Evolutionary conservation across 2,888 invertebrate species (phyloP).

Genomic region (Empis livida): DNA sequence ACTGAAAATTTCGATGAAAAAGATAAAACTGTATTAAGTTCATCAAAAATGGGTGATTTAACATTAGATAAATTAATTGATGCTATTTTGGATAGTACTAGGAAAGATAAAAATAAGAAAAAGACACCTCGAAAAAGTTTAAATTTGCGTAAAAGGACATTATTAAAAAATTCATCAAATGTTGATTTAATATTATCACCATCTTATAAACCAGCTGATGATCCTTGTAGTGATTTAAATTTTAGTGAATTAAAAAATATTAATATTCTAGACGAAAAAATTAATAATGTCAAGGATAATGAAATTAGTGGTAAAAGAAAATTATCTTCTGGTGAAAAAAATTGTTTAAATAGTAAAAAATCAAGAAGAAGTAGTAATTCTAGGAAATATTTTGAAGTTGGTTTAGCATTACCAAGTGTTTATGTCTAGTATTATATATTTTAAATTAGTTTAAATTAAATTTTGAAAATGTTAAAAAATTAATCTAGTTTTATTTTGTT

Average conservation of each 20-base stretch:
- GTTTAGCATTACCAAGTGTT: slow-evolving; percentile 30
- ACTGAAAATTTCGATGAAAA: slow-evolving; percentile 1
- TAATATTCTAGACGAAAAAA: neutral
- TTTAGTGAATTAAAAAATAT: slow-evolving; percentile 15
- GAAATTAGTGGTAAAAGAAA: no score
- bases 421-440: slow-evolving; percentile 19
- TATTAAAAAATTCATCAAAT: slow-evolving; percentile 22
- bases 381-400: slow-evolving; percentile 29
- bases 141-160: slow-evolving; percentile 23
- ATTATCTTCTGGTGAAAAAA: neutral
- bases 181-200: slow-evolving; percentile 22
- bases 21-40: slow-evolving; percentile 18
- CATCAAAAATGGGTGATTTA: slow-evolving; percentile 30
- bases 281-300: neutral
- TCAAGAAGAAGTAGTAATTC: neutral
- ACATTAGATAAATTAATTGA: slow-evolving; percentile 33
- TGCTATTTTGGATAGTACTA: slow-evolving; percentile 32
- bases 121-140: slow-evolving; percentile 25
- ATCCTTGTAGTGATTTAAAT: slow-evolving; percentile 33
- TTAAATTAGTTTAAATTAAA: neutral
- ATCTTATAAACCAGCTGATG: slow-evolving; percentile 32
- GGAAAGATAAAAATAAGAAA: slow-evolving; percentile 23
- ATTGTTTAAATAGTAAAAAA: neutral
- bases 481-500: no score
- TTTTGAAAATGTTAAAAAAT: neutral